These are phyloP conservation scores for Eumaeus atala DNA, from an alignment of 1,140 invertebrate species.

Conservation along the genomic window DNA sequence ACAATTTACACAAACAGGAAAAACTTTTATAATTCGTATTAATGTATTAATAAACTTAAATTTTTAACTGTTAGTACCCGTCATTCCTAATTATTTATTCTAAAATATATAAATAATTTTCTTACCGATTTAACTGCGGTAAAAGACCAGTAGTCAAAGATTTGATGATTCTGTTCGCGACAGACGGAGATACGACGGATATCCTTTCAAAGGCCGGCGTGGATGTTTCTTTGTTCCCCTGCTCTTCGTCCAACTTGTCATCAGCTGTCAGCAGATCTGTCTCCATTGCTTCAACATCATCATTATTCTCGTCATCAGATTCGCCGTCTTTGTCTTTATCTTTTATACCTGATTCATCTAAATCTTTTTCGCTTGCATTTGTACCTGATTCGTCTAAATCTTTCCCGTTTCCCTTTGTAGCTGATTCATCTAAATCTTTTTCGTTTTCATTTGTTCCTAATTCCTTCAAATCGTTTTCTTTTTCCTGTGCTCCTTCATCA, in stretches of 20 bases:
- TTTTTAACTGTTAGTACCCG: too few relatives aligned
- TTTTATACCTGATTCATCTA: constrained; percentile 22
- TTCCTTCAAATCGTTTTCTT: constrained; percentile 26
- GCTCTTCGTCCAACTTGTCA: constrained; percentile 49
- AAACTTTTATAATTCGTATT: too few relatives aligned
- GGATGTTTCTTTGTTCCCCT: constrained; percentile 38
- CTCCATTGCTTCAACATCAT: constrained; percentile 39
- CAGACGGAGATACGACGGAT: constrained; percentile 78
- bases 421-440: constrained; percentile 7
- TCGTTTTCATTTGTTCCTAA: constrained; percentile 21
- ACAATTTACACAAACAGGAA: too few relatives aligned
- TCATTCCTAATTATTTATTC: too few relatives aligned
- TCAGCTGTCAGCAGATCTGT: constrained; percentile 39
- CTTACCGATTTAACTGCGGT: constrained; percentile 72
- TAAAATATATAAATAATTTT: constrained; percentile 17
- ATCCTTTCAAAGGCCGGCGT: constrained; percentile 74
- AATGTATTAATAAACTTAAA: too few relatives aligned
- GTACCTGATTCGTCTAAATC: constrained; percentile 28
- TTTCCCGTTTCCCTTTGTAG: constrained; percentile 8
- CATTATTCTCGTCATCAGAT: constrained; percentile 37
- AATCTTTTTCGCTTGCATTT: constrained; percentile 17
- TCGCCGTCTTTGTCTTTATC: constrained; percentile 37
- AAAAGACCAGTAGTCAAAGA: constrained; percentile 76
- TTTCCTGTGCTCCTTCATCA: constrained; percentile 8
- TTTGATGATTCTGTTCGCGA: constrained; percentile 83